Evolutionary conservation across 2,888 invertebrate genomes (phyloP).

Genomic region (Andrena bicolor): DNA sequence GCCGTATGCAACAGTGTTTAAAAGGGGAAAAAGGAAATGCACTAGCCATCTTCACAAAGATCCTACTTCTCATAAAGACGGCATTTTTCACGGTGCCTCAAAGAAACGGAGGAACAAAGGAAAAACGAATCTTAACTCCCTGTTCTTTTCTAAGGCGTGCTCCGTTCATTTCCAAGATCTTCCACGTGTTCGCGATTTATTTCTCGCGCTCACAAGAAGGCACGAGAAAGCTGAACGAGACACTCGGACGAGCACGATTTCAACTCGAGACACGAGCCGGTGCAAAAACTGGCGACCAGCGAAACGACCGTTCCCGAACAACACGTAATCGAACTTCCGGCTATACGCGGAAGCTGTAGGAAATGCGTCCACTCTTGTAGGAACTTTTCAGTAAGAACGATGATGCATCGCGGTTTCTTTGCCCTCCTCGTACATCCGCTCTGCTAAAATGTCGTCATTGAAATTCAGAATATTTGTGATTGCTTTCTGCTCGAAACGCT

Average conservation of each 20-base stretch:
- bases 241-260: conserved; percentile 8
- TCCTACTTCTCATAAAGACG: neutral
- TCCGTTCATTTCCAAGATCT: conserved; percentile 10
- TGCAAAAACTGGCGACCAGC: conserved; percentile 8
- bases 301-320: conserved; percentile 6
- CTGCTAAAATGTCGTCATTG: conserved; percentile 7
- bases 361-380: no score
- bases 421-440: neutral
- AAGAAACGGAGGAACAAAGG: neutral
- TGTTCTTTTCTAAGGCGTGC: neutral
- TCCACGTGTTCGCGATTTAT: neutral
- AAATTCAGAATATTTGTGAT: conserved; percentile 28
- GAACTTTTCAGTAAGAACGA: conserved; percentile 23
- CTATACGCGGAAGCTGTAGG: neutral
- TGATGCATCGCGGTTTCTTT: conserved; percentile 19
- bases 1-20: no score
- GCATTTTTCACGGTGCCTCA: neutral
- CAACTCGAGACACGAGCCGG: neutral
- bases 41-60: neutral
- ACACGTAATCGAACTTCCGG: conserved; percentile 1
- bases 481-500: neutral
- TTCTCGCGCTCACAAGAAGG: neutral
- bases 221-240: neutral
- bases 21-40: neutral
- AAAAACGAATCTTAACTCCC: neutral